Evolutionary conservation across 2,888 invertebrate genomes (phyloP), one percentile per base, ranked within the genome.

Genomic region (Metallyticus violacea): DNA sequence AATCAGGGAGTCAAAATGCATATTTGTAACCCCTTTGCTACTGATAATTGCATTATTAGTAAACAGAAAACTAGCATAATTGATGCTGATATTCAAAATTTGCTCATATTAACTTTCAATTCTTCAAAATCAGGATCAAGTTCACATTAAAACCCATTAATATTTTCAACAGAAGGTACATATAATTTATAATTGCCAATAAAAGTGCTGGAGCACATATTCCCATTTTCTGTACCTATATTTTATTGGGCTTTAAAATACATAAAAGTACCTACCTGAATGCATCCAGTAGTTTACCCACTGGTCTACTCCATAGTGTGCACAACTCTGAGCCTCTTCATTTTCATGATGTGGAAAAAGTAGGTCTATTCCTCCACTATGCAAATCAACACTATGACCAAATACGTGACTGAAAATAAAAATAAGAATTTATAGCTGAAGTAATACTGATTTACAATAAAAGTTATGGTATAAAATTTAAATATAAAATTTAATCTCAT

Each of bases 271-370:
- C 86, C 87, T 89, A 91, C 98, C 98, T 28, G 96, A 94, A 91
- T 99, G 98, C 3, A 99, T 89, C 98, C 99, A 99, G 91, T 98
- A 98, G 91, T 97, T 97, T 0, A 97, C 96, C 98, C 98, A 99
- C 90, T 97, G 97, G 2, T 93, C 89, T 7, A 93, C 94, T 77
- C 93, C 92, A 90, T 97, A 97, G 90, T 94, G 96, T 22, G 95
- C 95, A 91, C 98, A 97, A n/a, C 97, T 97, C 91, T 98, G 98
- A 0, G 97, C 97, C 90, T 98, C 97, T 92, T 99, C 99, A 92
- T 98, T 98, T 91, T 98, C 98, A 91, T 99, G 99, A 92, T 99
- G 99, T 1, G 99, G 98, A 92, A 98, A 99, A 88, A 94, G 93
- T 62, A 99, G 92, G 91, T 99, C 99, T 85, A 96, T 93, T 5